Percentiles rank a stretch among this genome's conserved stretches.
phyloP scores from a whole-genome alignment of 2,888 invertebrate species.

The Phengaris alcon region DNA sequence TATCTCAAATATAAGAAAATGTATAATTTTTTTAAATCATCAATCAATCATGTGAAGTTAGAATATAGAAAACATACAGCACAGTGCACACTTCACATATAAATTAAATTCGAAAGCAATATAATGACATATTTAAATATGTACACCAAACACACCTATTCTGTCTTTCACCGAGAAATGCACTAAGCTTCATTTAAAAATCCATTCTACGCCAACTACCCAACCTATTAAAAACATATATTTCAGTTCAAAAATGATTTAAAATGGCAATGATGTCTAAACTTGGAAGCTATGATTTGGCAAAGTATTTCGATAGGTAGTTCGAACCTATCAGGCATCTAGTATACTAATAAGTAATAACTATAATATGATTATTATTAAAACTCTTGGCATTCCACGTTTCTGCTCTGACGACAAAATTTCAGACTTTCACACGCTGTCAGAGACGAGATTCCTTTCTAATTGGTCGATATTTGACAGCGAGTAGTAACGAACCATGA shows the following conservation, averaged over 20 bases:
- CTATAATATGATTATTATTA: neutral
- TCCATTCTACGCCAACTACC: neutral
- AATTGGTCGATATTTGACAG: neutral
- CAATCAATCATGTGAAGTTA: no score
- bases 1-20: neutral
- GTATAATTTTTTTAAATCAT: neutral
- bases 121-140: neutral
- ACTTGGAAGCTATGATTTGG: conserved; percentile 19
- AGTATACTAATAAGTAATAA: neutral
- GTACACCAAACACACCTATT: neutral
- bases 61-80: neutral
- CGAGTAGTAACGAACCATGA: neutral
- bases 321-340: conserved; percentile 8
- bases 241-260: neutral
- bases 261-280: neutral
- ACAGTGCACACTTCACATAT: neutral
- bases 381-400: neutral
- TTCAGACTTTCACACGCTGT: neutral
- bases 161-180: neutral
- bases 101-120: conserved; percentile 6
- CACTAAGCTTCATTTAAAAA: neutral
- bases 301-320: conserved; percentile 15
- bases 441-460: neutral
- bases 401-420: neutral
- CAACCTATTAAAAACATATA: neutral